Conservation (phyloP, 2,888 invertebrate species). For the Acrobasis repandana region DNA sequence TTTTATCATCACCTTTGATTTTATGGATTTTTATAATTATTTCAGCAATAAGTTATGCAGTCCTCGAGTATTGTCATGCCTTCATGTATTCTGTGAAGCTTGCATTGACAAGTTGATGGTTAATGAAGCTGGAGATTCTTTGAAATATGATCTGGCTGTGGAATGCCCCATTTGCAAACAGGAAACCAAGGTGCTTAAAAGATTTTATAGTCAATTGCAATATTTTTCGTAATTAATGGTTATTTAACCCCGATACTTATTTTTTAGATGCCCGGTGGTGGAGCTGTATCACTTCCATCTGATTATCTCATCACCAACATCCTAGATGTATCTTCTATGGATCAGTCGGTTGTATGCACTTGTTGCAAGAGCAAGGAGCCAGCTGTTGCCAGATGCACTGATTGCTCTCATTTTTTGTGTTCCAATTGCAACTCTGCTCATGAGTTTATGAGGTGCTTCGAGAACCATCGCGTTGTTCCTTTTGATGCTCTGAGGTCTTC, state of each 20-base stretch:
- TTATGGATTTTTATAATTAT: slow-evolving; percentile 28
- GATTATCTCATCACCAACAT: slow-evolving; percentile 95
- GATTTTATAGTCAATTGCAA: slow-evolving; percentile 23
- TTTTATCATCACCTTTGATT: too few species aligned
- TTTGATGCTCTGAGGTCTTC: slow-evolving; percentile 93
- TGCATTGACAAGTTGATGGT: slow-evolving; percentile 92
- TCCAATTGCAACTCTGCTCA: slow-evolving; percentile 97
- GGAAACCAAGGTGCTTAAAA: slow-evolving; percentile 86
- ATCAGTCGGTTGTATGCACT: slow-evolving; percentile 90
- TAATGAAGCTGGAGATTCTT: slow-evolving; percentile 87
- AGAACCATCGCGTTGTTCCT: slow-evolving; percentile 95
- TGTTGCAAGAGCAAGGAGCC: slow-evolving; percentile 98
- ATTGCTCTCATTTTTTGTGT: slow-evolving; percentile 97
- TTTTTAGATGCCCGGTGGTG: slow-evolving; percentile 86
- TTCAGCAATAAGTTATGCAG: slow-evolving; percentile 88
- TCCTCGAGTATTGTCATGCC: slow-evolving; percentile 95
- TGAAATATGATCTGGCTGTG: slow-evolving; percentile 85
- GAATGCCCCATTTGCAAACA: slow-evolving; percentile 93
- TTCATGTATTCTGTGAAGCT: slow-evolving; percentile 97
- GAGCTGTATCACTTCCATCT: slow-evolving; percentile 90
- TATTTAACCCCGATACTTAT: slow-evolving; percentile 7
- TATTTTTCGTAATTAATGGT: background rate
- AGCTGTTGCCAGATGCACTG: slow-evolving; percentile 96
- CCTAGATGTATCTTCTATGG: slow-evolving; percentile 91
- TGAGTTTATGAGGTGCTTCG: slow-evolving; percentile 98